These are phyloP conservation scores for Megalops atlanticus DNA, from an alignment of 2,113 vertebrate genomes.

Conservation along the genomic window DNA sequence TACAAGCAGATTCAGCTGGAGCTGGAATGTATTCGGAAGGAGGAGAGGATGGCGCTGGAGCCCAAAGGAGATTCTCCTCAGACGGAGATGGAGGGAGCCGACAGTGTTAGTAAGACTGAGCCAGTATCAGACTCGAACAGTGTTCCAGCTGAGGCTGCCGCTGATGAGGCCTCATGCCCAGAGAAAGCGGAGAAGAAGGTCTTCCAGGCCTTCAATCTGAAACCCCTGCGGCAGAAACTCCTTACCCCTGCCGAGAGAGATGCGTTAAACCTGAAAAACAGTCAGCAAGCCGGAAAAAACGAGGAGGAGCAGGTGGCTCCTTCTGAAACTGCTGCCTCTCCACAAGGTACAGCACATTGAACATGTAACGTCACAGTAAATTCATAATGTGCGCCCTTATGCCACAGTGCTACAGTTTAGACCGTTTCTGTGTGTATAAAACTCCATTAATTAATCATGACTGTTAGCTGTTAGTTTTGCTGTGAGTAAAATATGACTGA, in stretches of 20 bases:
- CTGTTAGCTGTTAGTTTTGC: no score
- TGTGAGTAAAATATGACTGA: no score
- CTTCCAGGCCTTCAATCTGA: slow-evolving; percentile 95
- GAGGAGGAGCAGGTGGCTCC: background rate
- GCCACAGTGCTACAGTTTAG: no score
- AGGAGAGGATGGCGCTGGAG: slow-evolving; percentile 87
- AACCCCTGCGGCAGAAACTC: slow-evolving; percentile 89
- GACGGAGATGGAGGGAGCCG: slow-evolving; percentile 43
- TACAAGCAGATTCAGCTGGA: slow-evolving; percentile 97
- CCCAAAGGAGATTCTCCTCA: slow-evolving; percentile 66
- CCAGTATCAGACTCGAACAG: slow-evolving; percentile 58
- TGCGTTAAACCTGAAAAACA: slow-evolving; percentile 60
- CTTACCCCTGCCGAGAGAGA: slow-evolving; percentile 79
- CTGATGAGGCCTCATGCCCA: slow-evolving; percentile 62
- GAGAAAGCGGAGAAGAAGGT: slow-evolving; percentile 78
- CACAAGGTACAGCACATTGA: slow-evolving; percentile 25
- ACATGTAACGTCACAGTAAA: background rate
- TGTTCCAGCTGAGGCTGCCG: slow-evolving; percentile 60
- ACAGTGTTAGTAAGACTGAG: slow-evolving; percentile 60
- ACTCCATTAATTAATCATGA: no score
- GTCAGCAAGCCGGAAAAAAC: slow-evolving; percentile 52
- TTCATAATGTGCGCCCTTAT: no score
- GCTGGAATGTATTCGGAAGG: slow-evolving; percentile 91
- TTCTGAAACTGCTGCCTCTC: background rate
- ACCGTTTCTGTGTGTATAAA: no score